Base-by-base conservation (phyloP, 1,140 invertebrate genomes). In the Cydia pomonella region DNA sequence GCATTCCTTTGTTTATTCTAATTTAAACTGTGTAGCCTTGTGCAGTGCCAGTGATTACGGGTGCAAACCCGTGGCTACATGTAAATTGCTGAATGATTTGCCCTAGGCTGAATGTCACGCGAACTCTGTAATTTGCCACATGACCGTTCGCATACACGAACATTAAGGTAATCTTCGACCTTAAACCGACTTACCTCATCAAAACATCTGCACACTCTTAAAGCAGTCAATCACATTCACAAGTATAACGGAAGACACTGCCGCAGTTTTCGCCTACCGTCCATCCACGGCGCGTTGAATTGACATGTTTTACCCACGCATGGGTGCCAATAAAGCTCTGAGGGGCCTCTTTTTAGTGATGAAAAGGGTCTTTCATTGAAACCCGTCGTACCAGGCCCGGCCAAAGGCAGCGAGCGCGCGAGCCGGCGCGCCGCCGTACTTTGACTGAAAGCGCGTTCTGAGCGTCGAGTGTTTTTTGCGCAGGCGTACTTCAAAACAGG, bases 351-450 rank as follows among this genome's bases (percentile, higher is more conserved):
- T 90, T 91, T 91, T 89, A 92, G 86, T 91, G 80, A 91, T 88
- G 85, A 83, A 78, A 79, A 79, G 74, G 79, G 74, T 27, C 64
- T 77, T 78, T 77, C 81, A 41, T 69, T 33, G 64, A 33, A 21
- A 33, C 80, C 80, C 78, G 76, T 74, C 72, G 29, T 80, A 59
- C 72, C 16, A 74, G 75, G 76, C 74, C 73, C 73, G 47, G 72
- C 80, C 75, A 77, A 77, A 81, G 87, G 86, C 88, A 80, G 89
- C 91, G 87, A 90, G 87, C 91, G 91, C 91, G 88, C 87, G 78
- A 88, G 82, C 87, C 84, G 86, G 91, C 91, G 91, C 91, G 89
- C 89, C 91, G 91, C 91, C 91, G 85, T 73, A 80, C 86, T 91
- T 84, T 87, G 82, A 90, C 84, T 89, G 87, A 87, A 82, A 81